Percentiles rank a stretch among this genome's conserved stretches.
These are phyloP conservation scores for Crocidura indochinensis DNA, from an alignment of 2,797 vertebrate species.

Conservation along the genomic window DNA sequence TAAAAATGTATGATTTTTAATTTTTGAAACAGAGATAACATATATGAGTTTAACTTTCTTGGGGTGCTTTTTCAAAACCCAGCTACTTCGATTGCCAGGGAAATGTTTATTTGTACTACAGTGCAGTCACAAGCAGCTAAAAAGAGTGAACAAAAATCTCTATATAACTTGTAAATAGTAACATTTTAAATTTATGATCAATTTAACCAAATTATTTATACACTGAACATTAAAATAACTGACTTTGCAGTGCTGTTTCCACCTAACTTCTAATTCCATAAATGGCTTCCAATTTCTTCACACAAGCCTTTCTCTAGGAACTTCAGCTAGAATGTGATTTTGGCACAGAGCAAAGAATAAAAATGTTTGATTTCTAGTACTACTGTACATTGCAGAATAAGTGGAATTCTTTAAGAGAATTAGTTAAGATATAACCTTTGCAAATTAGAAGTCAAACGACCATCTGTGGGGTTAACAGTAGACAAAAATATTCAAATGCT, in stretches of 20 bases:
- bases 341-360: slow-evolving; percentile 37
- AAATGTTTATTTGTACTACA: background rate
- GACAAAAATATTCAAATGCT: slow-evolving; percentile 40
- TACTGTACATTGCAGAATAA: slow-evolving; percentile 30
- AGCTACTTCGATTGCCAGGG: background rate
- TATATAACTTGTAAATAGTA: background rate
- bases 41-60: background rate
- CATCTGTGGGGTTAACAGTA: slow-evolving; percentile 69
- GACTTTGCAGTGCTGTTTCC: slow-evolving; percentile 30
- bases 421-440: slow-evolving; percentile 47
- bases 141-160: background rate
- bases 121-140: background rate
- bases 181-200: slow-evolving; percentile 23
- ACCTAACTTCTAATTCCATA: slow-evolving; percentile 45
- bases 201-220: slow-evolving; percentile 31
- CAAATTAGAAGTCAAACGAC: slow-evolving; percentile 64
- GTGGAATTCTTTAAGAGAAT: slow-evolving; percentile 54
- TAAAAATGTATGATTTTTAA: slow-evolving; percentile 43
- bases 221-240: slow-evolving; percentile 65
- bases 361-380: slow-evolving; percentile 39
- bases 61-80: background rate
- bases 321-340: slow-evolving; percentile 42
- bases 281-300: slow-evolving; percentile 25
- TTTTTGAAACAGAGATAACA: slow-evolving; percentile 29
- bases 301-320: background rate